A percentile compares a stretch with the other conserved stretches of the same genome.
phyloP scores from a whole-genome alignment of 2,888 invertebrate genomes.

The Pyrocoelia pectoralis region DNA sequence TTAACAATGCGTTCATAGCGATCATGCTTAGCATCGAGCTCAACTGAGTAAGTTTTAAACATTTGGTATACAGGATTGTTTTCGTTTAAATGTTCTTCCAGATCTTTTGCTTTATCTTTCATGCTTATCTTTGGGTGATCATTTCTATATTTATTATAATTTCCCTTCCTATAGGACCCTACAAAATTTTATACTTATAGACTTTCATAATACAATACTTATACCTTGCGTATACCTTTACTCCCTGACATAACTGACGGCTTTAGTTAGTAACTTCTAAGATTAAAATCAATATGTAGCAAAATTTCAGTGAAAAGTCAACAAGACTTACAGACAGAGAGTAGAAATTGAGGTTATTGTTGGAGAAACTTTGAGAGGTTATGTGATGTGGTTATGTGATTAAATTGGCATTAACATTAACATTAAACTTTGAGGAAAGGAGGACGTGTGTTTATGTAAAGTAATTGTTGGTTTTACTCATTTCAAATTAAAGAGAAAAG shows the following conservation, averaged over 20 bases:
- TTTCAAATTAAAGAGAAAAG: no score
- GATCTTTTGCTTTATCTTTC: conserved; percentile 60
- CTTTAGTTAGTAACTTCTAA: no score
- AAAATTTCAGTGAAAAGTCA: no score
- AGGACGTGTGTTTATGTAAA: no score
- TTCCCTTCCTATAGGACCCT: conserved; percentile 30
- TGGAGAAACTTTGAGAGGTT: no score
- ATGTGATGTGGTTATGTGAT: no score
- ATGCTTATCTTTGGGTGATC: conserved; percentile 44
- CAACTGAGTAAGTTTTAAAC: conserved; percentile 70
- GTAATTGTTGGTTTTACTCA: no score
- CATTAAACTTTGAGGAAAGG: no score
- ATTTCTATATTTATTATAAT: conserved; percentile 31
- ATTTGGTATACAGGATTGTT: conserved; percentile 65
- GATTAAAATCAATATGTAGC: no score
- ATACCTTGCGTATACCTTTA: conserved; percentile 15
- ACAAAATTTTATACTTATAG: neutral
- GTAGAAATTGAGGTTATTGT: no score
- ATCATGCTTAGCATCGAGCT: conserved; percentile 82
- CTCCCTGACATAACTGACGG: conserved; percentile 17
- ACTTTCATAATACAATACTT: neutral
- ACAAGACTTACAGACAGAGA: no score
- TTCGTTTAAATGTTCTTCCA: conserved; percentile 60
- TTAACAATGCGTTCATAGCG: conserved; percentile 85
- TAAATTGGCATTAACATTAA: no score